A percentile compares a stretch with the other conserved stretches of the same genome.
These are phyloP conservation scores for Himalopsyche japonica DNA, from an alignment of 2,888 invertebrate genomes.

Conservation along the genomic window DNA sequence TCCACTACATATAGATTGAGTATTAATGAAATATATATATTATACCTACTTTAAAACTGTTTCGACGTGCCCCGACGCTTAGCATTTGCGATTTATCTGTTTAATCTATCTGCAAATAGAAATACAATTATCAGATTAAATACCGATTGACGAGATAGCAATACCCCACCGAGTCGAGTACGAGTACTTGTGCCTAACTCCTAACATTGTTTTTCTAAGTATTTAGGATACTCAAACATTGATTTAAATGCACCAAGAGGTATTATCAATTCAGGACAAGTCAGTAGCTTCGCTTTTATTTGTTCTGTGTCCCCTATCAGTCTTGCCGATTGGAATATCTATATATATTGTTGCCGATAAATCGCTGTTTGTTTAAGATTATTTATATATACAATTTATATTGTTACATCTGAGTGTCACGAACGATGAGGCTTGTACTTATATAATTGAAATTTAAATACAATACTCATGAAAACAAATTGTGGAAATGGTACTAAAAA, in stretches of 20 bases:
- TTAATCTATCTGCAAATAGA: not conserved
- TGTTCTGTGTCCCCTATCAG: slow-evolving; percentile 7
- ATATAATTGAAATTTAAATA: too few species aligned
- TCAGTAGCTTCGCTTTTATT: slow-evolving; percentile 5
- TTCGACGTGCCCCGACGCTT: not conserved
- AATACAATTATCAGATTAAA: not conserved
- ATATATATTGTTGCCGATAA: not conserved
- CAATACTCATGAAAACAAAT: too few species aligned
- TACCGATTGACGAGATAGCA: not conserved
- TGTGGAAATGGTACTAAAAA: too few species aligned
- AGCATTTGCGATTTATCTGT: not conserved
- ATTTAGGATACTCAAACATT: slow-evolving; percentile 19
- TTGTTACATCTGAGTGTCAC: too few species aligned
- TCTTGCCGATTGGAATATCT: not conserved
- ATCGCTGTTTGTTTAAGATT: not conserved
- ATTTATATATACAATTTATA: not conserved
- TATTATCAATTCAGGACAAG: not conserved
- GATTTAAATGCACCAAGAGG: slow-evolving; percentile 15
- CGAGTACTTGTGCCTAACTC: not conserved
- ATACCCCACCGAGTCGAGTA: not conserved
- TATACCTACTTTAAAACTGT: too few species aligned
- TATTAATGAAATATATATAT: too few species aligned
- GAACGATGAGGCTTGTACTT: too few species aligned
- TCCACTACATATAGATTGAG: too few species aligned
- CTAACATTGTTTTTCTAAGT: not conserved